These are phyloP conservation scores for Chelidonichthys spinosus DNA, from an alignment of 2,797 vertebrate genomes.

Conservation along the genomic window DNA sequence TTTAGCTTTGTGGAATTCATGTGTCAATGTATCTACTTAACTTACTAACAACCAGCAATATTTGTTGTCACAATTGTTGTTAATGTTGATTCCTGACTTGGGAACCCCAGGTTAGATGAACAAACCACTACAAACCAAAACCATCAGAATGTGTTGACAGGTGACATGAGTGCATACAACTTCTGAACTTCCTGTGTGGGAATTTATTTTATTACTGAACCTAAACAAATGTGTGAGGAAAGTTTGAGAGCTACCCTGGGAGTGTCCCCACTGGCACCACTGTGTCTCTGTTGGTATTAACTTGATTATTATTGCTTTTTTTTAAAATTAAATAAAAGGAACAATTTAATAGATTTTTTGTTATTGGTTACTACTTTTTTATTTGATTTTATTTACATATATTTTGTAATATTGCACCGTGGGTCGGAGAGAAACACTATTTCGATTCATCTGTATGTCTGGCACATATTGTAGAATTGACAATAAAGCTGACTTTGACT, in stretches of 20 bases:
- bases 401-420: too few relatives aligned
- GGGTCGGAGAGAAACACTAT: too few relatives aligned
- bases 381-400: too few relatives aligned
- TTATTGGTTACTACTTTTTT: too few relatives aligned
- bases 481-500: too few relatives aligned
- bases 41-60: background rate
- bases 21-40: background rate
- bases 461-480: too few relatives aligned
- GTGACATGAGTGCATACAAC: background rate
- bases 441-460: too few relatives aligned
- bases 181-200: background rate
- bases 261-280: too few relatives aligned
- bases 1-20: background rate
- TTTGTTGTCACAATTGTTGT: background rate
- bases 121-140: constrained; percentile 4
- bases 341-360: background rate
- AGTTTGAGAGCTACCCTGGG: background rate
- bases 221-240: background rate
- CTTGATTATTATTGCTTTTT: too few relatives aligned
- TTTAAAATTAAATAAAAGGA: background rate
- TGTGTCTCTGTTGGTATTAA: background rate
- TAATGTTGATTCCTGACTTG: background rate
- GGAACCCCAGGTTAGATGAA: background rate
- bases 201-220: background rate
- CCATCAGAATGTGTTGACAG: background rate